phyloP scores from a whole-genome alignment of 2,888 invertebrate species.

The Epistrophe eligans region DNA sequence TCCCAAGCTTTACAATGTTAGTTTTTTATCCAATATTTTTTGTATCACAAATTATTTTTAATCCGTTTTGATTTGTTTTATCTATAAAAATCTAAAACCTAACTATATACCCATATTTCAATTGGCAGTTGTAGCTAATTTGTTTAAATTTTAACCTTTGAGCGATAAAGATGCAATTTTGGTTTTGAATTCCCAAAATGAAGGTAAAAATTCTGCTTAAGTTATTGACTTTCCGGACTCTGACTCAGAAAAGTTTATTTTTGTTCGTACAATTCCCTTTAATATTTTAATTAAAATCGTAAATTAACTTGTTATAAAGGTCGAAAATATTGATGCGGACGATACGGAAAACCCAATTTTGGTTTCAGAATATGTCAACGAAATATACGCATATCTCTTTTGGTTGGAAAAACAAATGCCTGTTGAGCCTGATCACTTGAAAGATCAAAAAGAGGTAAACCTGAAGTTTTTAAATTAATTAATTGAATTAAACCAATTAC shows the following conservation, averaged over 20 bases:
- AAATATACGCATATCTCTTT: slow-evolving; percentile 94
- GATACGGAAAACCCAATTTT: slow-evolving; percentile 91
- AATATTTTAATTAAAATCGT: not conserved
- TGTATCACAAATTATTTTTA: too few species aligned
- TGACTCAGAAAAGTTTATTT: not conserved
- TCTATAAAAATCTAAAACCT: too few species aligned
- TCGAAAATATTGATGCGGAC: slow-evolving; percentile 90
- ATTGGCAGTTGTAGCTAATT: too few species aligned
- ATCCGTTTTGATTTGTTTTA: too few species aligned
- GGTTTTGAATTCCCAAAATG: too few species aligned
- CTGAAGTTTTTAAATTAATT: not conserved
- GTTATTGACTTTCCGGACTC: not conserved
- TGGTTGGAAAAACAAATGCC: slow-evolving; percentile 89
- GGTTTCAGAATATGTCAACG: slow-evolving; percentile 93
- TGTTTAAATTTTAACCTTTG: too few species aligned
- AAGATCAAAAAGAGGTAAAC: slow-evolving; percentile 85
- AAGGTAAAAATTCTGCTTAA: too few species aligned
- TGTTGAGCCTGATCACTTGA: slow-evolving; percentile 88
- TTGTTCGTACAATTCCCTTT: not conserved
- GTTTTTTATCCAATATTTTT: too few species aligned
- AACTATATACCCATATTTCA: too few species aligned
- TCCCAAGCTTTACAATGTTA: too few species aligned
- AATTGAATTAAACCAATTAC: not conserved
- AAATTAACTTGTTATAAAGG: slow-evolving; percentile 74
- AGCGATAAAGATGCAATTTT: too few species aligned